Evolutionary conservation across 2,113 vertebrate species (phyloP).

Genomic region (Cebidichthys violaceus): DNA sequence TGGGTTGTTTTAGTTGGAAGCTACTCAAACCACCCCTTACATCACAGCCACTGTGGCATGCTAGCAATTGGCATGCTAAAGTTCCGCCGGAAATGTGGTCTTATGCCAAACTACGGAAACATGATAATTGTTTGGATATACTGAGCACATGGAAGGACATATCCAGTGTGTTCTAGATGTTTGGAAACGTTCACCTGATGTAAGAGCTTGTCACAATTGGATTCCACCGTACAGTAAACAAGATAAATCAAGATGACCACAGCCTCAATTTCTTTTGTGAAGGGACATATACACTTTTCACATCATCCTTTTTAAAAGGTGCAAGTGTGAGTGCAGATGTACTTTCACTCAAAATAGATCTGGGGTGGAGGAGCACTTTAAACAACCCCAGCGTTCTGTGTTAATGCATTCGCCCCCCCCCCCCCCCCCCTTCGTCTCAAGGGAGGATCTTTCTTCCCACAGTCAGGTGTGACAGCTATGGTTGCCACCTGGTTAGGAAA

Average conservation of each 20-base stretch:
- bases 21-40: neutral
- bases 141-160: neutral
- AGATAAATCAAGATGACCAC: conserved; percentile 36
- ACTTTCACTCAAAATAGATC: conserved; percentile 1
- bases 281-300: conserved; percentile 1
- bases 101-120: neutral
- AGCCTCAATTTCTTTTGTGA: neutral
- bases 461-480: conserved; percentile 1
- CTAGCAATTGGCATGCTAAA: no score
- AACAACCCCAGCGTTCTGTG: neutral
- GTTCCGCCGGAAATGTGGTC: neutral
- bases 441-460: conserved; percentile 6
- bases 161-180: neutral
- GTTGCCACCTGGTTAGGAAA: conserved; percentile 3
- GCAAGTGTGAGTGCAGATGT: neutral
- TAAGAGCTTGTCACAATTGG: conserved; percentile 9
- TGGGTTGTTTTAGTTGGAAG: neutral
- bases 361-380: neutral
- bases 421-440: conserved; percentile 1
- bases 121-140: neutral
- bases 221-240: conserved; percentile 21
- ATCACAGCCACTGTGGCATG: no score
- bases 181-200: neutral
- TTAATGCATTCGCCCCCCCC: conserved; percentile 43
- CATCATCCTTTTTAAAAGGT: neutral